A percentile compares a stretch with the other conserved stretches of the same genome.
These are phyloP conservation scores for Ormyrus thymus DNA, from an alignment of 2,888 invertebrate genomes.

Conservation along the genomic window DNA sequence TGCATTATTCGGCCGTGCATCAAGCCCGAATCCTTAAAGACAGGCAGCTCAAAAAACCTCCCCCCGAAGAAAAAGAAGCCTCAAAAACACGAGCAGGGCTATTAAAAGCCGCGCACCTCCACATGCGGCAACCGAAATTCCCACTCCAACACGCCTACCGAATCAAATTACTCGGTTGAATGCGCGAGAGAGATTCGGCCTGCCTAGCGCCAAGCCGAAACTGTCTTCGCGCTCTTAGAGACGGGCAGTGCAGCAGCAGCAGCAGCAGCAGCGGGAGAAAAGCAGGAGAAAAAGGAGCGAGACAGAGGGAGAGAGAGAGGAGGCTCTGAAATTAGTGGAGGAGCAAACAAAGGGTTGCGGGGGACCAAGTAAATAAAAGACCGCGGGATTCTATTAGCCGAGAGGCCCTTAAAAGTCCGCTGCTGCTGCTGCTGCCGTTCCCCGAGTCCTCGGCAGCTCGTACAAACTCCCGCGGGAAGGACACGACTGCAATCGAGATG, in stretches of 20 bases:
- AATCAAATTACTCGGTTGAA: slow-evolving; percentile 45
- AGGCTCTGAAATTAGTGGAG: slow-evolving; percentile 59
- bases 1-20: slow-evolving; percentile 14
- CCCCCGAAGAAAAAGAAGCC: background rate
- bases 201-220: background rate
- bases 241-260: background rate
- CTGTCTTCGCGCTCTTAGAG: slow-evolving; percentile 37
- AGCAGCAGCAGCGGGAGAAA: background rate
- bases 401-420: slow-evolving; percentile 25
- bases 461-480: background rate
- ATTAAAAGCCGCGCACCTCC: slow-evolving; percentile 39
- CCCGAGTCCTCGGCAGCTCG: background rate
- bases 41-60: slow-evolving; percentile 1
- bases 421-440: background rate
- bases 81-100: background rate
- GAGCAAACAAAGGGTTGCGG: slow-evolving; percentile 61
- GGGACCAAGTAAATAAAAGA: slow-evolving; percentile 67
- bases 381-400: slow-evolving; percentile 68
- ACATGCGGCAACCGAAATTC: slow-evolving; percentile 9
- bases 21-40: background rate
- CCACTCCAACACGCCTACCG: slow-evolving; percentile 30
- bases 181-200: slow-evolving; percentile 20
- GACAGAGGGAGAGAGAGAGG: slow-evolving; percentile 51
- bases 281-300: slow-evolving; percentile 14
- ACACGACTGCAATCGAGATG: slow-evolving; percentile 52